Percentiles rank a stretch among this genome's conserved stretches.
These are phyloP conservation scores for Tetrapedia diversipes DNA, from an alignment of 2,888 invertebrate genomes.

Conservation along the genomic window DNA sequence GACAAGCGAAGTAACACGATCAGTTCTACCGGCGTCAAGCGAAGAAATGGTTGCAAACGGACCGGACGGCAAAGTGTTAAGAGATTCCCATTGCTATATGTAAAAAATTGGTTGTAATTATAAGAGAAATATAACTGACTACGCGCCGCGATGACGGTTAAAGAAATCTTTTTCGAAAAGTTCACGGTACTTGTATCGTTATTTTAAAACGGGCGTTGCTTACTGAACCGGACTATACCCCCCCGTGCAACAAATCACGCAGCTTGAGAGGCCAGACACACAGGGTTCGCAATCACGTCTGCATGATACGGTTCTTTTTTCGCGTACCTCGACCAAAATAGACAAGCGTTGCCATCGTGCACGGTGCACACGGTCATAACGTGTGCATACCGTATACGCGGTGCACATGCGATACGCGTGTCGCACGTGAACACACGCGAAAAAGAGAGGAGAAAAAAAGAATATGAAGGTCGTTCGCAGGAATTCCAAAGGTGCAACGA, in stretches of 20 bases:
- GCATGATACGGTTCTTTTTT: conserved; percentile 34
- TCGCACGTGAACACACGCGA: conserved; percentile 57
- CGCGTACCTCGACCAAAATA: conserved; percentile 31
- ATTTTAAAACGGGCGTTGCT: no score
- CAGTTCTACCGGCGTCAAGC: no score
- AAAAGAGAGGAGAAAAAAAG: conserved; percentile 41
- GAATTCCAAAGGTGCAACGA: conserved; percentile 69
- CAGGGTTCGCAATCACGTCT: conserved; percentile 25
- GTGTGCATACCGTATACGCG: conserved; percentile 44
- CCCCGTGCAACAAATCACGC: conserved; percentile 17
- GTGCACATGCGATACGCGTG: conserved; percentile 60
- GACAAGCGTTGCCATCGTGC: conserved; percentile 40
- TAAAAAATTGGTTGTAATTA: no score
- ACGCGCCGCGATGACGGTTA: no score
- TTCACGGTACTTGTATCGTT: no score
- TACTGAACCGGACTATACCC: neutral
- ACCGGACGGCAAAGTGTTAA: no score
- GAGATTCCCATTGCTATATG: no score
- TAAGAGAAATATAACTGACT: no score
- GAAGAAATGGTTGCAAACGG: no score
- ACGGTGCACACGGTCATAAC: conserved; percentile 49
- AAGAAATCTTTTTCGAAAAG: no score
- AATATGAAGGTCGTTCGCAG: conserved; percentile 66
- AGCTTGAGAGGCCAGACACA: conserved; percentile 10
- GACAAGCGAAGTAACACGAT: no score